Evolutionary conservation across 2,888 invertebrate genomes (phyloP).

Genomic region (Gonocerus acuteangulatus): DNA sequence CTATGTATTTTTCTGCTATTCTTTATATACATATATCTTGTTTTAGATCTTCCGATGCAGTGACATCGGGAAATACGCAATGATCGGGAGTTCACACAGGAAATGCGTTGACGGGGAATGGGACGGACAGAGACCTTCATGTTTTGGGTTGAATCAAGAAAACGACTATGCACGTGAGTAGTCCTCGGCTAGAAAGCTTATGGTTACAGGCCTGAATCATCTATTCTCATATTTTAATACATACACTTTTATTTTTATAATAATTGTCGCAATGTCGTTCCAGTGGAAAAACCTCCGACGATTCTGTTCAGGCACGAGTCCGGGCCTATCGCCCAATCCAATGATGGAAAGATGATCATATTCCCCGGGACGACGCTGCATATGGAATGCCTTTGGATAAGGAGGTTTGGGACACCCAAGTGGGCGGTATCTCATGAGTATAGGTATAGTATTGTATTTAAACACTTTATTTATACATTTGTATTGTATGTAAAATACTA

Average conservation of each 20-base stretch:
- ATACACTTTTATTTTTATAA: too few relatives aligned
- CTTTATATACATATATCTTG: too few relatives aligned
- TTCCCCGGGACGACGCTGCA: slow-evolving; percentile 78
- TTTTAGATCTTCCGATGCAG: slow-evolving; percentile 56
- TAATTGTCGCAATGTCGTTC: slow-evolving; percentile 30
- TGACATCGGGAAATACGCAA: slow-evolving; percentile 78
- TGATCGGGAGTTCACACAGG: slow-evolving; percentile 65
- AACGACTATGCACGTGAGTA: slow-evolving; percentile 74
- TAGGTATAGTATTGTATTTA: slow-evolving; percentile 43
- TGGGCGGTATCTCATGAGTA: slow-evolving; percentile 68
- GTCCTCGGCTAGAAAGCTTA: too few relatives aligned
- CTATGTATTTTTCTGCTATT: too few relatives aligned
- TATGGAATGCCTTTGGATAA: slow-evolving; percentile 83
- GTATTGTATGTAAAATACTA: too few relatives aligned
- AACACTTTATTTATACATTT: too few relatives aligned
- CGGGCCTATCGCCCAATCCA: slow-evolving; percentile 79
- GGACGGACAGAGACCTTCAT: slow-evolving; percentile 70
- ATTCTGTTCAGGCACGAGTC: slow-evolving; percentile 72
- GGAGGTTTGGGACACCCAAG: slow-evolving; percentile 75
- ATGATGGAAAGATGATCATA: slow-evolving; percentile 74
- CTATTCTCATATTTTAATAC: too few relatives aligned
- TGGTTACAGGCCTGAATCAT: too few relatives aligned
- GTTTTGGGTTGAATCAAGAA: slow-evolving; percentile 74
- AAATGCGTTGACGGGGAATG: slow-evolving; percentile 71
- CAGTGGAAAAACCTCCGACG: slow-evolving; percentile 79